These are phyloP conservation scores for Glareola pratincola DNA, from an alignment of 2,113 vertebrate species.

Conservation along the genomic window DNA sequence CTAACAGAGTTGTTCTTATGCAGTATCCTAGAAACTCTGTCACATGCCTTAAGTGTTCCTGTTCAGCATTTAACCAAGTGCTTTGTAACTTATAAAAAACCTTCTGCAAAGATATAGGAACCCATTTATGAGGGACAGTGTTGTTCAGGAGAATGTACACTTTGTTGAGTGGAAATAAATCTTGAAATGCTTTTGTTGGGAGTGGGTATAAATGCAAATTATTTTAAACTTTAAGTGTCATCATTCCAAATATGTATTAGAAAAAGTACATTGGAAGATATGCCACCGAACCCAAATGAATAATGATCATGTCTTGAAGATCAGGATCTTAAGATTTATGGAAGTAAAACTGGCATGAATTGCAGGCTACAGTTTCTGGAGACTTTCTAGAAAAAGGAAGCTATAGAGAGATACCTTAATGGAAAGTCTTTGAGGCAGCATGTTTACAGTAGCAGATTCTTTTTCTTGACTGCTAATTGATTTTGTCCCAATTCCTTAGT, in stretches of 20 bases:
- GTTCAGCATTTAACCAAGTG: slow-evolving; percentile 53
- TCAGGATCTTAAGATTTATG: neutral
- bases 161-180: neutral
- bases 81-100: slow-evolving; percentile 18
- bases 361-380: neutral
- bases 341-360: neutral
- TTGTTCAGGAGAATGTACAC: neutral
- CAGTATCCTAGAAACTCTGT: slow-evolving; percentile 52
- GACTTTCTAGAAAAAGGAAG: neutral
- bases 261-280: neutral
- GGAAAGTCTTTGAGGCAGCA: neutral
- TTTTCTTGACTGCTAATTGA: neutral
- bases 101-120: slow-evolving; percentile 12
- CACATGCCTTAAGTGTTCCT: slow-evolving; percentile 29
- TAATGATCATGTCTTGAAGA: neutral
- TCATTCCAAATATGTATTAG: neutral
- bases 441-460: neutral
- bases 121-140: neutral
- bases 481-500: neutral
- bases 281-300: neutral
- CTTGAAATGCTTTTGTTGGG: neutral
- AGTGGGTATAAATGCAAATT: neutral
- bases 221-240: neutral
- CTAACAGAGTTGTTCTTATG: slow-evolving; percentile 1
- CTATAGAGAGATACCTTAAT: neutral